phyloP scores from a whole-genome alignment of 2,797 vertebrate genomes.

The Eulemur rubriventer region DNA sequence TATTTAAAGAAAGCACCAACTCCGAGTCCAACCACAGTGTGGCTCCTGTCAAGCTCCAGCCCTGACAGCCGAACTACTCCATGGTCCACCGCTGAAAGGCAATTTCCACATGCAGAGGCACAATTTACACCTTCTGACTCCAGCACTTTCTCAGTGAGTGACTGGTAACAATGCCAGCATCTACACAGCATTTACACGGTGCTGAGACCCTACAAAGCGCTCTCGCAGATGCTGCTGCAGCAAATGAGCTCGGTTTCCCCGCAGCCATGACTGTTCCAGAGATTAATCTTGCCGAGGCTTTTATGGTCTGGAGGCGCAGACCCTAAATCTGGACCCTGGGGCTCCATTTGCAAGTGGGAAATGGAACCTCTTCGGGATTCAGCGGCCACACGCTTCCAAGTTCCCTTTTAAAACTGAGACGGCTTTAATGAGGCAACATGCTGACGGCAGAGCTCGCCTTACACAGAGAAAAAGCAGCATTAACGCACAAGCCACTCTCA shows the following conservation, averaged over 20 bases:
- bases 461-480: not conserved
- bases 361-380: not conserved
- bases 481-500: fast-evolving
- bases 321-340: not conserved
- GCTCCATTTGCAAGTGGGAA: not conserved
- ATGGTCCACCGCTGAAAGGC: not conserved
- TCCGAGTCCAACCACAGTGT: not conserved
- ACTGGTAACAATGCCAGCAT: fast-evolving
- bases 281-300: not conserved
- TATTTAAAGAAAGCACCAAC: not conserved
- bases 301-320: not conserved
- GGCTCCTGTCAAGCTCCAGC: not conserved
- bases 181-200: fast-evolving
- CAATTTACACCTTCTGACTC: not conserved
- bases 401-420: not conserved
- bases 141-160: not conserved
- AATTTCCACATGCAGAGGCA: not conserved
- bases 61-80: not conserved
- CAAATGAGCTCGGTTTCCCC: not conserved
- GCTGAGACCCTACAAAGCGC: not conserved
- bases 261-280: fast-evolving
- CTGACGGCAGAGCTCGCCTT: too few species aligned
- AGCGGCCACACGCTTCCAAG: not conserved
- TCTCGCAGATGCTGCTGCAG: fast-evolving
- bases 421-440: not conserved